Percentiles rank a stretch among this genome's conserved stretches.
Evolutionary conservation across 2,888 invertebrate genomes (phyloP).

Genomic region (Drosophila dives): DNA sequence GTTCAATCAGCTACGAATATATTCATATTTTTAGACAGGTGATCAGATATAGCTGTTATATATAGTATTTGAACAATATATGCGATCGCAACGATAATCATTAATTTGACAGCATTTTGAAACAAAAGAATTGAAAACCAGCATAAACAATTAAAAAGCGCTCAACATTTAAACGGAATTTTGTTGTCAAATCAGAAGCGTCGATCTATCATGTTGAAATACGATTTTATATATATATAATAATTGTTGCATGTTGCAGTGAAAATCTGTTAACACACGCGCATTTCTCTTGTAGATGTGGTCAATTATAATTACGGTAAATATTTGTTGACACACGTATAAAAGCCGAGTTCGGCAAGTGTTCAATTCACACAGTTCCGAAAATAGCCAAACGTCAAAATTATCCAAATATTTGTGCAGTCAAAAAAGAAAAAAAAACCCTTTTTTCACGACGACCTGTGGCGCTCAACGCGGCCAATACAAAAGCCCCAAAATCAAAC

Average conservation of each 20-base stretch:
- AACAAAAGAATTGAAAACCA: slow-evolving; percentile 48
- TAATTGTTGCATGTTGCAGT: slow-evolving; percentile 26
- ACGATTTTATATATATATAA: background rate
- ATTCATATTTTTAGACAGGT: slow-evolving; percentile 5
- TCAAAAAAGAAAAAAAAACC: slow-evolving; percentile 15
- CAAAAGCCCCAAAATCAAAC: slow-evolving; percentile 5
- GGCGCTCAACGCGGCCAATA: slow-evolving; percentile 55
- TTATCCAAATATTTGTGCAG: slow-evolving; percentile 45
- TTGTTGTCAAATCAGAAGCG: slow-evolving; percentile 60
- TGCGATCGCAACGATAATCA: slow-evolving; percentile 29
- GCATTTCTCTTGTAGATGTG: slow-evolving; percentile 6
- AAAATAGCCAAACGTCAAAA: slow-evolving; percentile 7
- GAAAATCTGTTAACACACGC: slow-evolving; percentile 58
- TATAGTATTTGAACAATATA: slow-evolving; percentile 7
- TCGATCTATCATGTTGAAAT: slow-evolving; percentile 34
- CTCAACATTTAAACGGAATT: slow-evolving; percentile 77
- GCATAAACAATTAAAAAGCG: slow-evolving; percentile 71
- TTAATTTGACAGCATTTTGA: slow-evolving; percentile 32
- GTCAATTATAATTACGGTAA: slow-evolving; percentile 17
- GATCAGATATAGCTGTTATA: slow-evolving; percentile 2
- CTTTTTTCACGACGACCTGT: slow-evolving; percentile 54
- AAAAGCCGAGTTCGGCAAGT: slow-evolving; percentile 13
- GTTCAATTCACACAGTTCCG: slow-evolving; percentile 19
- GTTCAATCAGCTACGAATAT: slow-evolving; percentile 45
- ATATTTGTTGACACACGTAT: slow-evolving; percentile 6